Evolutionary conservation across 2,888 invertebrate genomes (phyloP).

Genomic region (Chydorus sphaericus): DNA sequence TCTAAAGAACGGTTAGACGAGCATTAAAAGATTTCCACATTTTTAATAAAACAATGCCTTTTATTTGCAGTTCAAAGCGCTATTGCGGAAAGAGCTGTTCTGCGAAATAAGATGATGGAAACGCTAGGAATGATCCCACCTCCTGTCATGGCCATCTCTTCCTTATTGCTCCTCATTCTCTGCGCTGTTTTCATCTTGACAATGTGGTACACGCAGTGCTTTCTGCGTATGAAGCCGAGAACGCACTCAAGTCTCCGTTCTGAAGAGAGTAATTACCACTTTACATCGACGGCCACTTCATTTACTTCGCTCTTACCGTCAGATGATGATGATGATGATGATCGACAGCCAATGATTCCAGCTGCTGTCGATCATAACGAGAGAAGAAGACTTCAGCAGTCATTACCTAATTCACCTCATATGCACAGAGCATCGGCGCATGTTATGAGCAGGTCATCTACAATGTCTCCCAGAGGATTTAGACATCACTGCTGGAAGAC

Average conservation of each 20-base stretch:
- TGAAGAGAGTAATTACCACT: background rate
- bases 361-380: too few relatives aligned
- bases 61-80: too few relatives aligned
- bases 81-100: too few relatives aligned
- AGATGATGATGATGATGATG: background rate
- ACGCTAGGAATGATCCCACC: constrained; percentile 1
- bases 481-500: too few relatives aligned
- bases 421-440: too few relatives aligned
- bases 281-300: background rate
- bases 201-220: background rate
- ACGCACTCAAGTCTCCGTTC: background rate
- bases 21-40: too few relatives aligned
- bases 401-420: background rate
- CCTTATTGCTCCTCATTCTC: background rate
- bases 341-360: too few relatives aligned
- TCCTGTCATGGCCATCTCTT: background rate
- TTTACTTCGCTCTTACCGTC: background rate
- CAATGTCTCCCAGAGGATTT: background rate
- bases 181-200: background rate
- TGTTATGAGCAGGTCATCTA: background rate
- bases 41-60: too few relatives aligned
- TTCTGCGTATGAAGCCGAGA: background rate
- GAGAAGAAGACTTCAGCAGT: background rate
- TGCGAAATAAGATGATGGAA: too few relatives aligned
- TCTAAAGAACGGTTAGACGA: too few relatives aligned